These are phyloP conservation scores for Lontra canadensis DNA, from an alignment of 2,113 vertebrate species.

Conservation along the genomic window DNA sequence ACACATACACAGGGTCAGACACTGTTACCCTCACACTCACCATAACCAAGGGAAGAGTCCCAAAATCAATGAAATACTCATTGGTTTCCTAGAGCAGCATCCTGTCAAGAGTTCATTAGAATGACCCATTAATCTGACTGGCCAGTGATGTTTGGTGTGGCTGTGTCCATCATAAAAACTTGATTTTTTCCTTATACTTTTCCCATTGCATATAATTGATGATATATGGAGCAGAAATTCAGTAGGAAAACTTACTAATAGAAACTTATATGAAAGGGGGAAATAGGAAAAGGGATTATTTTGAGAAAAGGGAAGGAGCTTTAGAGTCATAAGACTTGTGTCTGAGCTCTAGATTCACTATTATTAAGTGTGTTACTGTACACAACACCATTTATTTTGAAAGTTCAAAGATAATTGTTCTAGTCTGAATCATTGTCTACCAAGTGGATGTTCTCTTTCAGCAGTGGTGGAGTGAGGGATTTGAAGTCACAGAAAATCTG, in stretches of 20 bases:
- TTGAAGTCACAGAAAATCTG: background rate
- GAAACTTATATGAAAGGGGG: background rate
- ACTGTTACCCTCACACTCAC: background rate
- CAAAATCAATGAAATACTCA: background rate
- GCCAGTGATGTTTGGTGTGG: background rate
- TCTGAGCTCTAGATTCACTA: background rate
- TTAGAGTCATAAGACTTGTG: background rate
- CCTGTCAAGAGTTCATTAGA: background rate
- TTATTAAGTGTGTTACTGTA: background rate
- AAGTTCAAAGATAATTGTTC: background rate
- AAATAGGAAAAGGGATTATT: background rate
- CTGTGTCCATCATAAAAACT: background rate
- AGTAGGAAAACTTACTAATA: background rate
- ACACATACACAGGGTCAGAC: background rate
- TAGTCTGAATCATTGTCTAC: background rate
- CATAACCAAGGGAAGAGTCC: background rate
- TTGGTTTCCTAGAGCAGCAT: background rate
- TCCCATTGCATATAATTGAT: background rate
- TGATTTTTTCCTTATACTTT: background rate
- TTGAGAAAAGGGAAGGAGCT: background rate
- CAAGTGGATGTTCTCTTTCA: background rate
- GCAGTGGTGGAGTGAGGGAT: background rate
- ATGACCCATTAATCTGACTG: background rate
- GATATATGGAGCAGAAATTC: background rate
- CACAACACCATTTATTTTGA: background rate